Percentiles rank a stretch among this genome's conserved stretches.
Conservation (phyloP, 2,888 invertebrate species). For the Perithous albicinctus region DNA sequence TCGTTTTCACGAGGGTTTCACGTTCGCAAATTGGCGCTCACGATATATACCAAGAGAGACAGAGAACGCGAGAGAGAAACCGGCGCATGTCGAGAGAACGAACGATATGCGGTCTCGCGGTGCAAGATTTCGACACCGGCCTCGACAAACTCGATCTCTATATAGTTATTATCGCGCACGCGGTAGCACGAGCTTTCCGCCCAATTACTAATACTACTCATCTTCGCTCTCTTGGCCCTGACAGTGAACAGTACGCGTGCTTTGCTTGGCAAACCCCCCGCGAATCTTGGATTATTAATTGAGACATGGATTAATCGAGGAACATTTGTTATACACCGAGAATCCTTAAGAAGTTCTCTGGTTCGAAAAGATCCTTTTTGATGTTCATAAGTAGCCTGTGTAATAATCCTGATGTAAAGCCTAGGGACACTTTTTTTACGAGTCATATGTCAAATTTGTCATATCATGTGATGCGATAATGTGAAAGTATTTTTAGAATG, state of each 20-base stretch:
- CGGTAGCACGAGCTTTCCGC: conserved; percentile 50
- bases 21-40: conserved; percentile 79
- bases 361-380: not conserved
- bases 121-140: conserved; percentile 83
- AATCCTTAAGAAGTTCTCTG: conserved; percentile 32
- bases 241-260: conserved; percentile 71
- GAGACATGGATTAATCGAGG: conserved; percentile 80
- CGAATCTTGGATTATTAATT: conserved; percentile 80
- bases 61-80: no score
- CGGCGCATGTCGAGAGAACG: conserved; percentile 18
- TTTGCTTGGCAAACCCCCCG: conserved; percentile 61
- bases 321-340: conserved; percentile 73
- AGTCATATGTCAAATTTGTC: not conserved
- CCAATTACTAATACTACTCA: conserved; percentile 77
- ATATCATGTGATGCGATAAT: not conserved
- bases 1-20: conserved; percentile 74
- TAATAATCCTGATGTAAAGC: not conserved
- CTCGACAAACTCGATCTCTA: conserved; percentile 70
- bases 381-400: not conserved
- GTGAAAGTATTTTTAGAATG: not conserved
- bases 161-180: conserved; percentile 2
- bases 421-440: not conserved
- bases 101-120: conserved; percentile 67
- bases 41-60: conserved; percentile 56
- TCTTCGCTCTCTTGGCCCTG: conserved; percentile 6